Percentiles rank a stretch among this genome's conserved stretches.
phyloP scores from a whole-genome alignment of 35 echinoderm and acorn worm species.

The Lytechinus variegatus region DNA sequence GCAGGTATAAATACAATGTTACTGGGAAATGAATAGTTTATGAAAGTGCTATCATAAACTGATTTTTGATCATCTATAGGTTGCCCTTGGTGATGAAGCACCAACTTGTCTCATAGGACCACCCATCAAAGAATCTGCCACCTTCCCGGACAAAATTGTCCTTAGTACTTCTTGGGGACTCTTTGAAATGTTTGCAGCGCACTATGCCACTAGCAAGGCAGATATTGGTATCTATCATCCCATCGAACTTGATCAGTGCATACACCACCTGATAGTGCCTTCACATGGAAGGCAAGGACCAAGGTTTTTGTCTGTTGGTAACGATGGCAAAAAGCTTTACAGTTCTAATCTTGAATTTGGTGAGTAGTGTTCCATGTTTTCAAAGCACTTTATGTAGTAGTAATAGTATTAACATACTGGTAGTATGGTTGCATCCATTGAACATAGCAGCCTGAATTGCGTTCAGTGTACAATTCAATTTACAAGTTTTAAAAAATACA shows the following conservation, averaged over 20 bases:
- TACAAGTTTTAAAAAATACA: no score
- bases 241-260: neutral
- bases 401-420: no score
- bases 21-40: no score
- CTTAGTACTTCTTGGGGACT: slow-evolving; percentile 48
- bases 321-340: slow-evolving; percentile 27
- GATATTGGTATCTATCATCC: neutral
- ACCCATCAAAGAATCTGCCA: slow-evolving; percentile 39
- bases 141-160: slow-evolving; percentile 51
- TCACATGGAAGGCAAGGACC: neutral
- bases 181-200: slow-evolving; percentile 50
- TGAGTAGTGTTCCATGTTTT: neutral
- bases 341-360: slow-evolving; percentile 29
- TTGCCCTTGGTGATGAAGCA: neutral
- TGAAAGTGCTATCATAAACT: no score
- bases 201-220: neutral
- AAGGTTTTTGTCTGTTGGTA: slow-evolving; percentile 17
- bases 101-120: neutral
- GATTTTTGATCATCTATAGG: neutral
- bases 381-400: no score
- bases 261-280: slow-evolving; percentile 38
- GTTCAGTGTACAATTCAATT: no score
- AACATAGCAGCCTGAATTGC: no score
- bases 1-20: no score
- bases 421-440: no score